Evolutionary conservation across 2,113 vertebrate genomes (phyloP), one percentile per base, ranked within the genome.

Genomic region (Saimiri boliviensis): DNA sequence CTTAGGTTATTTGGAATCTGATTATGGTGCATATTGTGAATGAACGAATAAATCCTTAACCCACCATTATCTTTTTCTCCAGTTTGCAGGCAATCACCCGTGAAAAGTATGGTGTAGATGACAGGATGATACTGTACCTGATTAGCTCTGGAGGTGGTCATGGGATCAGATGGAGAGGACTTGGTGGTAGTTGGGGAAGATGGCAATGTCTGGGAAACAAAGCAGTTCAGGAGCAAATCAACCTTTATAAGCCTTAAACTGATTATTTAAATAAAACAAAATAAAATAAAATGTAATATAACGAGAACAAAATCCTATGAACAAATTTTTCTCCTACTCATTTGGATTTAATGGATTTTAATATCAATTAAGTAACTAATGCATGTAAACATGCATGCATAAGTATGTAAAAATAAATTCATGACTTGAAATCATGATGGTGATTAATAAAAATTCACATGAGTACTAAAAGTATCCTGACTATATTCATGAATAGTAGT

Each of bases 151-250:
- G 99, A 99, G 99, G 99, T 99, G 99, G 99, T 99, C 99, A 99
- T 99, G 99, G 99, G 99, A 98, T 99, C 99, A 98, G 99, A 99
- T 99, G 99, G 99, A 99, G 99, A 99, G 99, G 99, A 99, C 99
- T 99, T 99, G 99, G 99, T 99, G 99, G 99, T 99, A 99, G 99
- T 99, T 99, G 99, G 99, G 99, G 99, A 99, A 98, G 99, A 99
- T 99, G 99, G 99, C 99, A 99, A 99, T 99, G 99, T 99, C 99
- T 99, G 99, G 99, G 99, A 99, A 63, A 99, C 98, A 99, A 99
- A 99, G 99, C 99, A 99, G 98, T 99, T 99, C 98, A 99, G 99
- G 99, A 99, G 99, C 99, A 99, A 99, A 99, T 99, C 99, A 99
- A 99, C 99, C 98, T 99, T 99, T 99, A 99, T 98, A 99, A 99